Evolutionary conservation across 2,113 vertebrate species (phyloP).

Genomic region (Phyllopteryx taeniolatus): DNA sequence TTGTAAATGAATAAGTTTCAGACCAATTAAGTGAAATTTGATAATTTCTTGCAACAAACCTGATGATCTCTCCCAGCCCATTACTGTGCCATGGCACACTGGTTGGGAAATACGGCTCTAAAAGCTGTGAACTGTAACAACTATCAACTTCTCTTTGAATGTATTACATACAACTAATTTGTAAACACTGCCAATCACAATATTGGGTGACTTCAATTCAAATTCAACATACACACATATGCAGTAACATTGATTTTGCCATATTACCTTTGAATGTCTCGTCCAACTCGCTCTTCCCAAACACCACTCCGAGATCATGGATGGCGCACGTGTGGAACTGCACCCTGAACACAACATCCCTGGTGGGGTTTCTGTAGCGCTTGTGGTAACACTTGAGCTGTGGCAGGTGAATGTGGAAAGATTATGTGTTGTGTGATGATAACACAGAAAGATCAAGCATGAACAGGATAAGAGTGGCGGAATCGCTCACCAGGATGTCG

Average conservation of each 20-base stretch:
- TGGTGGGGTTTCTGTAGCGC: slow-evolving; percentile 83
- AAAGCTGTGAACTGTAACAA: no score
- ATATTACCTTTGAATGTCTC: slow-evolving; percentile 89
- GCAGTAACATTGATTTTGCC: neutral
- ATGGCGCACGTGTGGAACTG: slow-evolving; percentile 98
- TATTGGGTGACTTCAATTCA: no score
- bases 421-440: neutral
- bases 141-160: no score
- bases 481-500: slow-evolving; percentile 87
- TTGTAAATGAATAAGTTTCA: no score
- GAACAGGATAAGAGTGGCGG: neutral
- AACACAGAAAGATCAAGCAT: neutral
- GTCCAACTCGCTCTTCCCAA: slow-evolving; percentile 91
- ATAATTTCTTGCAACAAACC: no score
- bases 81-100: no score
- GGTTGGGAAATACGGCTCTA: no score
- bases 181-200: no score
- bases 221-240: neutral
- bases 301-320: slow-evolving; percentile 89
- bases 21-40: no score
- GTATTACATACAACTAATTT: no score
- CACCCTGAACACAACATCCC: slow-evolving; percentile 91
- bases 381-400: slow-evolving; percentile 98
- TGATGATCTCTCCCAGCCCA: no score
- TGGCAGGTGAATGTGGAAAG: neutral